Evolutionary conservation across 1,140 invertebrate species (phyloP).

Genomic region (Pissodes strobi): DNA sequence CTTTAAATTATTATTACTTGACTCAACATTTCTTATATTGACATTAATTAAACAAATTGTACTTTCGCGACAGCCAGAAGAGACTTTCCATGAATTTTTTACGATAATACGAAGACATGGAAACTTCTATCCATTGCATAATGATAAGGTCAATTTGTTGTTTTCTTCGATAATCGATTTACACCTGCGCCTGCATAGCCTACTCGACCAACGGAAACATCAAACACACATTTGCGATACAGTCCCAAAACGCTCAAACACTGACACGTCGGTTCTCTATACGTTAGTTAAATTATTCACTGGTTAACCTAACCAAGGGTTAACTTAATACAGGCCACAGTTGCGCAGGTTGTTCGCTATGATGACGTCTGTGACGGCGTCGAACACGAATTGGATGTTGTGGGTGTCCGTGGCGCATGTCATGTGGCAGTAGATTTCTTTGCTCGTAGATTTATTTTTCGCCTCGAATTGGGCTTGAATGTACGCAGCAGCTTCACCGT

Average conservation of each 20-base stretch:
- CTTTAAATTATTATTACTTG: no score
- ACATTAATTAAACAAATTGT: no score
- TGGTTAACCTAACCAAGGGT: not conserved
- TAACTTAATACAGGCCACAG: conserved; percentile 70
- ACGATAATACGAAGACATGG: no score
- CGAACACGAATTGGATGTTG: conserved; percentile 92
- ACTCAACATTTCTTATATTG: no score
- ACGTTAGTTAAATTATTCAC: conserved; percentile 10
- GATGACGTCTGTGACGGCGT: conserved; percentile 90
- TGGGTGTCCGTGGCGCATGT: conserved; percentile 91
- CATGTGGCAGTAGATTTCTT: conserved; percentile 91
- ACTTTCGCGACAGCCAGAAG: not conserved
- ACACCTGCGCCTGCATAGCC: not conserved
- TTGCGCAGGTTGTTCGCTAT: conserved; percentile 93
- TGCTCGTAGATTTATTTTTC: conserved; percentile 83
- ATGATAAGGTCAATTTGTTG: not conserved
- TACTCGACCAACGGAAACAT: conserved; percentile 7
- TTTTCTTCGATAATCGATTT: not conserved
- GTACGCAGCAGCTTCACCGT: conserved; percentile 84
- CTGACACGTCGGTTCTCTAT: not conserved
- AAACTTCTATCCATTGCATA: no score
- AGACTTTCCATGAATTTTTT: not conserved
- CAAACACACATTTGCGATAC: conserved; percentile 1
- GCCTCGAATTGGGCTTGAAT: conserved; percentile 90
- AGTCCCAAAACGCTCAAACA: conserved; percentile 4